Conservation (phyloP, 2,113 vertebrate species). For the Piaya cayana region DNA sequence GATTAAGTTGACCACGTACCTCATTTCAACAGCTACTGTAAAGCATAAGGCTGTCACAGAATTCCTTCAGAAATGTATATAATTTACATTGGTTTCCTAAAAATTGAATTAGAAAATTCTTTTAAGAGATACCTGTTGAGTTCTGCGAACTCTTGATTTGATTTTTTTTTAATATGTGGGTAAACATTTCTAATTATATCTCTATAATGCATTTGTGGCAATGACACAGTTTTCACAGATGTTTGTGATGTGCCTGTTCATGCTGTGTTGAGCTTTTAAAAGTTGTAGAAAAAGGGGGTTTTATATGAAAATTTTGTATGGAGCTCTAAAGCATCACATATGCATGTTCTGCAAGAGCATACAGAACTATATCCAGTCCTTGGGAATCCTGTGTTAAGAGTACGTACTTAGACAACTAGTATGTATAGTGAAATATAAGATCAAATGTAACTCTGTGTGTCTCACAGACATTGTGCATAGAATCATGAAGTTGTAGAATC, state of each 20-base stretch:
- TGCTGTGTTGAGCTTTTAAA: background rate
- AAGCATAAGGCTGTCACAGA: background rate
- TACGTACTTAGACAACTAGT: background rate
- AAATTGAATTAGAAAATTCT: background rate
- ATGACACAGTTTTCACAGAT: background rate
- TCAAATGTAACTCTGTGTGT: background rate
- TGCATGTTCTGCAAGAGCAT: background rate
- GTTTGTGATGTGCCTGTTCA: background rate
- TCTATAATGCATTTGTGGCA: background rate
- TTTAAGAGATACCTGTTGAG: background rate
- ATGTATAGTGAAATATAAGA: background rate
- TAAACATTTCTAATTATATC: background rate
- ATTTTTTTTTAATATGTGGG: background rate
- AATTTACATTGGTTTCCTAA: background rate
- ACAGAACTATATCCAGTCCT: background rate
- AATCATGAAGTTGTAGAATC: background rate
- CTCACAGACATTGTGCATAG: background rate
- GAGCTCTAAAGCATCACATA: background rate
- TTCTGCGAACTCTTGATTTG: background rate
- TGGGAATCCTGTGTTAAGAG: background rate
- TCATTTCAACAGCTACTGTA: background rate
- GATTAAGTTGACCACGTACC: background rate
- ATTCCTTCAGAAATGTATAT: background rate
- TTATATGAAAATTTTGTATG: background rate
- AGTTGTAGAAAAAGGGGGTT: no score